Evolutionary conservation across 2,888 invertebrate genomes (phyloP).

Genomic region (Carabus problematicus): DNA sequence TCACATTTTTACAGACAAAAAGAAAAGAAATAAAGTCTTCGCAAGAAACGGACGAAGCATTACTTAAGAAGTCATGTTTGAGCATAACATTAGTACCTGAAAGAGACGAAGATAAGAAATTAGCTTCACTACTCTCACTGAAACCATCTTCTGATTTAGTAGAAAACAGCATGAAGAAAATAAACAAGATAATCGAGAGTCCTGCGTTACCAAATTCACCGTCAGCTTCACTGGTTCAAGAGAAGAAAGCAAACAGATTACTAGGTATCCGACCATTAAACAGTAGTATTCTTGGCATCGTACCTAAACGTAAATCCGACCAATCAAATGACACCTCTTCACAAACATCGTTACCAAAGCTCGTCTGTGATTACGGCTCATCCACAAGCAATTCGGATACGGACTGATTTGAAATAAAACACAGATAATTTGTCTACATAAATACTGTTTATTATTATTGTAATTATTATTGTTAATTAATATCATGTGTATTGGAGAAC

Average conservation of each 20-base stretch:
- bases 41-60: constrained; percentile 70
- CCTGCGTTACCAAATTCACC: constrained; percentile 55
- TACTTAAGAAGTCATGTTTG: constrained; percentile 78
- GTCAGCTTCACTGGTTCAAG: constrained; percentile 52
- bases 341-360: constrained; percentile 13
- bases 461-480: constrained; percentile 29
- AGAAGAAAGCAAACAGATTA: constrained; percentile 54
- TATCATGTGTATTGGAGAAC: constrained; percentile 36
- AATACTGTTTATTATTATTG: constrained; percentile 27
- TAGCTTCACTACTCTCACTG: constrained; percentile 78
- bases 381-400: constrained; percentile 51
- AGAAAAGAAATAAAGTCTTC: constrained; percentile 78
- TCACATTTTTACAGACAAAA: constrained; percentile 61
- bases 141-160: constrained; percentile 69
- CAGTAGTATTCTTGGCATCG: constrained; percentile 40
- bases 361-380: constrained; percentile 54
- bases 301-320: constrained; percentile 30
- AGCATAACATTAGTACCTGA: constrained; percentile 82
- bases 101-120: constrained; percentile 76
- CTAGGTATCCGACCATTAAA: constrained; percentile 46
- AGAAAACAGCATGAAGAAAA: constrained; percentile 59
- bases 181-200: constrained; percentile 53
- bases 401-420: constrained; percentile 18
- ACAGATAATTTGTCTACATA: constrained; percentile 30
- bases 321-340: neutral